phyloP scores from a whole-genome alignment of 2,113 vertebrate genomes.

The Notechis scutatus region DNA sequence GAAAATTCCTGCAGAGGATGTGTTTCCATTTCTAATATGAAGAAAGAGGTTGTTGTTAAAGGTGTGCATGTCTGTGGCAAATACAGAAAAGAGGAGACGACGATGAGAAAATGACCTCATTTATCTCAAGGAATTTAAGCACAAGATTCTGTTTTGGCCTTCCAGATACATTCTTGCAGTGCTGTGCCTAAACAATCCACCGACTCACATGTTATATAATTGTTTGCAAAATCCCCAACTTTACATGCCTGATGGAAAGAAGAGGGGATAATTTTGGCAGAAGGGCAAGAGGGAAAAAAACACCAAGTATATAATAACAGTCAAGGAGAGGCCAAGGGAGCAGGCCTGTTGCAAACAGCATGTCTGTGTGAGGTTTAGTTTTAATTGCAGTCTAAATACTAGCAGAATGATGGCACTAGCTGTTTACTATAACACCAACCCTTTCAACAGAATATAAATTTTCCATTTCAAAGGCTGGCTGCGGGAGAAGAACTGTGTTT shows the following conservation, averaged over 20 bases:
- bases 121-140: slow-evolving; percentile 70
- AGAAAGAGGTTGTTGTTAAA: slow-evolving; percentile 80
- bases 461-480: slow-evolving; percentile 50
- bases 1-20: slow-evolving; percentile 83
- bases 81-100: slow-evolving; percentile 73
- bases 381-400: slow-evolving; percentile 25
- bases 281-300: not conserved
- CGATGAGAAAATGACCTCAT: slow-evolving; percentile 76
- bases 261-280: not conserved
- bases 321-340: not conserved
- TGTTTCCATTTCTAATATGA: slow-evolving; percentile 78
- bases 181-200: slow-evolving; percentile 39
- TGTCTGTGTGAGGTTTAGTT: slow-evolving; percentile 13
- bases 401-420: slow-evolving; percentile 48
- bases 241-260: not conserved
- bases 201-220: slow-evolving; percentile 48
- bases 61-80: slow-evolving; percentile 73
- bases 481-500: slow-evolving; percentile 30
- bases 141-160: slow-evolving; percentile 61
- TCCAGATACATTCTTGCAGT: slow-evolving; percentile 37
- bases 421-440: slow-evolving; percentile 41
- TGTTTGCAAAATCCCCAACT: fast-evolving
- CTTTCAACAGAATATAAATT: slow-evolving; percentile 50
- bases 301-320: not conserved
- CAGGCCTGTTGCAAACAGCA: not conserved